A percentile compares a stretch with the other conserved stretches of the same genome.
These are phyloP conservation scores for Cirrhinus mrigala DNA, from an alignment of 2,797 vertebrate genomes.

Conservation along the genomic window DNA sequence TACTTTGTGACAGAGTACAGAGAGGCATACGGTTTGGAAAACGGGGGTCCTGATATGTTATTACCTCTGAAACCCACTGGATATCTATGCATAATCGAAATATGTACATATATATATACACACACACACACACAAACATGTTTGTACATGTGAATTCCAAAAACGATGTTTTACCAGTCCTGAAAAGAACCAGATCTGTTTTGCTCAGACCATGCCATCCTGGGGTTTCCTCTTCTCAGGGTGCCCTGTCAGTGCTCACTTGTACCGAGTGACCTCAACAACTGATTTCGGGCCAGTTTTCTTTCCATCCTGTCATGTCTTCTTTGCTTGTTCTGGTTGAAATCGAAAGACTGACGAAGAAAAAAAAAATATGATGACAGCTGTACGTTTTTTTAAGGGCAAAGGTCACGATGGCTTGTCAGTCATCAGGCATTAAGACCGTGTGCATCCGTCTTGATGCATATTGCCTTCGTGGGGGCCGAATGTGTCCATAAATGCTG, in stretches of 20 bases:
- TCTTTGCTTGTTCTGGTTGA: conserved; percentile 36
- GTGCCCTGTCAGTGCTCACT: conserved; percentile 75
- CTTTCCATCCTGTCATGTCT: conserved; percentile 34
- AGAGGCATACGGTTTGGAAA: conserved; percentile 23
- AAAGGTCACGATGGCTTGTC: conserved; percentile 14
- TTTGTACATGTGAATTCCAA: conserved; percentile 42
- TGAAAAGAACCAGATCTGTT: conserved; percentile 44
- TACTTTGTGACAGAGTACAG: conserved; percentile 17
- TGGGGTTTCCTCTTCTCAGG: conserved; percentile 78
- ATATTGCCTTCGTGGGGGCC: conserved; percentile 35
- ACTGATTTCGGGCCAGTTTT: conserved; percentile 52
- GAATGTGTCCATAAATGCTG: conserved; percentile 44
- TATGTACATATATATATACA: conserved; percentile 56
- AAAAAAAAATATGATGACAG: background rate
- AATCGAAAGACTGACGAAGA: conserved; percentile 5
- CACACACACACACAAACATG: conserved; percentile 19
- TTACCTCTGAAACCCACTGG: conserved; percentile 78
- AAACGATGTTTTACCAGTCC: conserved; percentile 45
- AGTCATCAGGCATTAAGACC: conserved; percentile 26
- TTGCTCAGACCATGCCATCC: conserved; percentile 65
- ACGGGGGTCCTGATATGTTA: conserved; percentile 65
- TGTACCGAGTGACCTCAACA: conserved; percentile 57
- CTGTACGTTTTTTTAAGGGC: conserved; percentile 6
- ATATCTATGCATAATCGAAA: conserved; percentile 79
- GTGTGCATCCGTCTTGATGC: conserved; percentile 17